Evolutionary conservation across 2,113 vertebrate genomes (phyloP), one percentile per base, ranked within the genome.

Genomic region (Xiphophorus couchianus): DNA sequence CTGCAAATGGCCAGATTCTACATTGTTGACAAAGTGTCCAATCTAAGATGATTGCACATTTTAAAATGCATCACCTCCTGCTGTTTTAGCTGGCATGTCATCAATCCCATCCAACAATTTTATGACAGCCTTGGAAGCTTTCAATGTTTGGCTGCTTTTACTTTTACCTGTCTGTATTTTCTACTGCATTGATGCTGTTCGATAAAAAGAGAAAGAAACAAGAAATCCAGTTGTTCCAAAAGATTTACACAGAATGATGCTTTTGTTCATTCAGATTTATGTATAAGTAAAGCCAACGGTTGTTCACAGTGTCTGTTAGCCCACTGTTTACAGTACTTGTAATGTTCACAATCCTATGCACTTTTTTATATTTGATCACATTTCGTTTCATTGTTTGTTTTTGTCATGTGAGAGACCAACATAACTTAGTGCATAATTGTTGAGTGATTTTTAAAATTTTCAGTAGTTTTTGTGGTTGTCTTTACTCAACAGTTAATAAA

Each of bases 41-140:
- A 91, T 92, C 88, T 91, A 78, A 88, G 89, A 93, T 90, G 90
- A 92, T 92, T 91, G 89, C 80, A 33, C 86, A 88, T 86, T 93
- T 93, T 91, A 90, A 94, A 92, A 91, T 93, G 90, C 89, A 92
- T 89, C 90, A 86, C 85, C 83, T 88, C 83, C 84, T 71, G 79
- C 89, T 82, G 74, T 82, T 83, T 84, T 85, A 76, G 78, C 79
- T 87, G 90, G 89, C 91, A 80, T 86, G 82, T 89, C 90, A 91
- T 93, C 93, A 90, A 89, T 91, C 91, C 74, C 86, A 88, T 90
- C 70, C 78, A 88, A 89, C 77, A 69, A 91, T 86, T 87, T 89
- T 80, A 85, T 87, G 81, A 90, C 84, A 64, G 79, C 74, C 74
- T 86, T 85, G 86, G 72, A 91, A 90, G 86, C 77, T 69, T 82